Percentiles rank a stretch among this genome's conserved stretches.
Evolutionary conservation across 2,888 invertebrate species (phyloP).

Genomic region (Nebria brevicollis): DNA sequence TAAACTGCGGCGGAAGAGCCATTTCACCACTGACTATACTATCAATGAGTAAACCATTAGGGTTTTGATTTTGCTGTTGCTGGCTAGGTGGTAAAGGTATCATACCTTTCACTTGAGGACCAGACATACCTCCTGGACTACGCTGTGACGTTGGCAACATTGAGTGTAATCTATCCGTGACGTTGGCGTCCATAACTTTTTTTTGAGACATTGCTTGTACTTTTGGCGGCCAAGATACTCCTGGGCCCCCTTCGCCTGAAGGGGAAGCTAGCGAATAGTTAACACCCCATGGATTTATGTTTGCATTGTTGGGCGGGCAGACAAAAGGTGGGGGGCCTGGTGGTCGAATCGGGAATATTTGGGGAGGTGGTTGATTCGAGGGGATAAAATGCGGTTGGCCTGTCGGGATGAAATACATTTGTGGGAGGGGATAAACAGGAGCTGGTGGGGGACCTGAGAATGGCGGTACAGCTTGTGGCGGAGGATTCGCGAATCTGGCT

Average conservation of each 20-base stretch:
- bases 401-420: conserved; percentile 48
- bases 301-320: conserved; percentile 47
- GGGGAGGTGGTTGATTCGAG: conserved; percentile 37
- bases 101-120: conserved; percentile 48
- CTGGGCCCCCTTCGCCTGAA: conserved; percentile 50
- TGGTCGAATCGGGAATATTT: conserved; percentile 47
- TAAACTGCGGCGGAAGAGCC: conserved; percentile 60
- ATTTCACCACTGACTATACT: conserved; percentile 58
- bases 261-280: conserved; percentile 52
- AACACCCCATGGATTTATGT: conserved; percentile 52
- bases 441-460: conserved; percentile 48
- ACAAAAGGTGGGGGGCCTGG: conserved; percentile 49
- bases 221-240: conserved; percentile 49
- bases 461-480: conserved; percentile 49
- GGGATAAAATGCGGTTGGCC: conserved; percentile 43
- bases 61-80: conserved; percentile 44
- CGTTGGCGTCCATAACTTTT: conserved; percentile 28
- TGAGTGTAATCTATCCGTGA: conserved; percentile 14
- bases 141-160: conserved; percentile 35
- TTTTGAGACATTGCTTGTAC: conserved; percentile 46
- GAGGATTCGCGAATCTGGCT: conserved; percentile 47
- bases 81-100: conserved; percentile 48
- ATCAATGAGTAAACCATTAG: conserved; percentile 49
- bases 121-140: conserved; percentile 41
- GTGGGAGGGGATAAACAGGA: conserved; percentile 48